Conservation (phyloP, 2,797 vertebrate genomes). For the Orestias chungarensis region DNA sequence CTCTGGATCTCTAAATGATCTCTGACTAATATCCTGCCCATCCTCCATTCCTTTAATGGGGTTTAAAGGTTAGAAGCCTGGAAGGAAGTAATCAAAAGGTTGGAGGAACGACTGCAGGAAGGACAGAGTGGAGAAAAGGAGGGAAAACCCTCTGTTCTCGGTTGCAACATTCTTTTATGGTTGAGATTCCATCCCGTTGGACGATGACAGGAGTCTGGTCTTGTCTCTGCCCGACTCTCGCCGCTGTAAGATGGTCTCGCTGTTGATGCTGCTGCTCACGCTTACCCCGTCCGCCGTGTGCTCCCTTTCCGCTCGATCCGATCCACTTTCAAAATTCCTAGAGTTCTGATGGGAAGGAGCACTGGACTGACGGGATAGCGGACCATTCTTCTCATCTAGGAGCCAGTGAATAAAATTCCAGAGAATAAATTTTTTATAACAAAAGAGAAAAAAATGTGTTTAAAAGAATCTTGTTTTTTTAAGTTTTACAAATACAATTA, state of each 20-base stretch:
- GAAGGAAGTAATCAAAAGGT: conserved; percentile 45
- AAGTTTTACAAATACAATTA: too few species aligned
- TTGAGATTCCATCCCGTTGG: conserved; percentile 89
- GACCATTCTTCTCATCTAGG: conserved; percentile 91
- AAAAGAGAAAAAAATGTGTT: too few species aligned
- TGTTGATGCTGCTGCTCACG: conserved; percentile 37
- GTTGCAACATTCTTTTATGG: conserved; percentile 77
- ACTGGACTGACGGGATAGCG: conserved; percentile 81
- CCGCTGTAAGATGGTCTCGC: conserved; percentile 75
- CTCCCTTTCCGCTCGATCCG: conserved; percentile 74
- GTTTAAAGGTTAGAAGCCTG: conserved; percentile 48
- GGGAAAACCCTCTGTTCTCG: conserved; percentile 33
- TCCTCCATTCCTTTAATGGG: conserved; percentile 46
- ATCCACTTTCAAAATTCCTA: conserved; percentile 84
- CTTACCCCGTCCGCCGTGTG: conserved; percentile 34
- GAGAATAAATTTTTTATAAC: neutral
- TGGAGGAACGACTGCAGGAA: conserved; percentile 36
- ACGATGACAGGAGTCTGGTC: conserved; percentile 87
- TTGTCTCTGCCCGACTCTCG: conserved; percentile 88
- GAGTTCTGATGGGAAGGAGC: conserved; percentile 87
- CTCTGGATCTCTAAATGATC: conserved; percentile 24
- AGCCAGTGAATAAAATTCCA: neutral
- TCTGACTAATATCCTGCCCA: conserved; percentile 27
- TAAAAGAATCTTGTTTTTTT: too few species aligned
- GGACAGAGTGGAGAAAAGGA: conserved; percentile 55